Conservation (phyloP, 23 tunicate species). For the Clavelina lepadiformis region DNA sequence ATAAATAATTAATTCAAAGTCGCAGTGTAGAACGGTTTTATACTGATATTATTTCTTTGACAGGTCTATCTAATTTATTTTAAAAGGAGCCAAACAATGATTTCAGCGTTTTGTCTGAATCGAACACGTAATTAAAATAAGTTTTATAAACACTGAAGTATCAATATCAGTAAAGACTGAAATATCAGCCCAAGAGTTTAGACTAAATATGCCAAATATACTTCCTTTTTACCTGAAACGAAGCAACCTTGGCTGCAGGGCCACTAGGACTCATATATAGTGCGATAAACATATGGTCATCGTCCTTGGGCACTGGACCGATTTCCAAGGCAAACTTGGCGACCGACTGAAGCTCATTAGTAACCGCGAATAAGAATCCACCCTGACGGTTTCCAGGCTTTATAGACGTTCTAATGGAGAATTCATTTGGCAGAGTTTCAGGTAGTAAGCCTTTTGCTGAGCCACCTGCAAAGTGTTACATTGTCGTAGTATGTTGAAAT, state of each 20-base stretch:
- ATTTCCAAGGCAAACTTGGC: not conserved
- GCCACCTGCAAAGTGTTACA: conserved; percentile 1
- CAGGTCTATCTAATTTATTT: no score
- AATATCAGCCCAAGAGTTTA: no score
- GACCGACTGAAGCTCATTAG: not conserved
- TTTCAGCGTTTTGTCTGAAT: no score
- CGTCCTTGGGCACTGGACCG: not conserved
- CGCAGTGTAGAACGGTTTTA: no score
- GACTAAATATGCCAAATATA: no score
- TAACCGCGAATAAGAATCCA: conserved; percentile 7
- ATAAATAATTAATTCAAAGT: no score
- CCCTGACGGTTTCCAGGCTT: conserved; percentile 1
- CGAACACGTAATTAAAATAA: no score
- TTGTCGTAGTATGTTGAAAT: no score
- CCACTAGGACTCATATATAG: not conserved
- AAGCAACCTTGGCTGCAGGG: not conserved
- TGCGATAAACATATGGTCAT: not conserved
- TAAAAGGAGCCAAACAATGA: no score
- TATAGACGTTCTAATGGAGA: conserved; percentile 2
- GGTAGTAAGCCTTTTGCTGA: conserved; percentile 1
- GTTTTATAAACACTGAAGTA: no score
- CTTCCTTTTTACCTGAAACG: conserved; percentile 1
- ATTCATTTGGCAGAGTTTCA: not conserved
- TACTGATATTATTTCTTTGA: no score
- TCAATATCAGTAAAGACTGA: no score